Base-by-base conservation (phyloP, 2,888 invertebrate species). In the Diaprepes abbreviatus region DNA sequence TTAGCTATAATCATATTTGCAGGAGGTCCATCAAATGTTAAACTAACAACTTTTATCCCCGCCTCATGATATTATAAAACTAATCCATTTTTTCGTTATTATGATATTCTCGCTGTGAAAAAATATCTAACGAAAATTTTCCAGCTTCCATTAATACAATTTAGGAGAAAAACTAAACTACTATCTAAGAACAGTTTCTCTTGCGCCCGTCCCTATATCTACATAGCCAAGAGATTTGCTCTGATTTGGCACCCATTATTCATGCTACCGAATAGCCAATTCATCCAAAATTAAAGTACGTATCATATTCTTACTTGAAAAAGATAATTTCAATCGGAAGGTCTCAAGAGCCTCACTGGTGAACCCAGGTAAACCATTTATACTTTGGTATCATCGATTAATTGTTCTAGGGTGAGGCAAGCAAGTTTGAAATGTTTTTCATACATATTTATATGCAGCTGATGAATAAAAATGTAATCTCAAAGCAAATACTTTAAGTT, bases 1-100 rank as follows among this genome's bases (percentile, higher is more conserved):
- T 58, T 58, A 21, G 58, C 36, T 40, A 58, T 58, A 21, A 40
- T 40, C 21, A 66, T n/a, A 38, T 66, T 66, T 38, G 40, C 38
- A 16, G 66, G 59, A 19, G 52, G 40, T 28, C 66, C 66, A 66
- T 66, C 66, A 66, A 50, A 66, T 60, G 66, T 60, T 19, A 58
- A 6, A 19, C 19, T 55, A 4, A 12, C 33, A 16, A 55, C 55
- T 3, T 21, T 17, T 33, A 55, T 33, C 2, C 55, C 55, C 17
- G 19, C 36, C 33, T 55, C 33, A 33, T 33, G 28, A 33, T 40
- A 58, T 24, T 58, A 7, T 28, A 58, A 19, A 5, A 66, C 50
- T 19, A 66, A 21, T 33, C 38, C 66, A 19, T 66, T 38, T 43
- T 65, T 66, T 48, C 24, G 48, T n/a, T 48, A 6, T 3, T 21